phyloP scores from a whole-genome alignment of 2,113 vertebrate species.

The Apaloderma vittatum region DNA sequence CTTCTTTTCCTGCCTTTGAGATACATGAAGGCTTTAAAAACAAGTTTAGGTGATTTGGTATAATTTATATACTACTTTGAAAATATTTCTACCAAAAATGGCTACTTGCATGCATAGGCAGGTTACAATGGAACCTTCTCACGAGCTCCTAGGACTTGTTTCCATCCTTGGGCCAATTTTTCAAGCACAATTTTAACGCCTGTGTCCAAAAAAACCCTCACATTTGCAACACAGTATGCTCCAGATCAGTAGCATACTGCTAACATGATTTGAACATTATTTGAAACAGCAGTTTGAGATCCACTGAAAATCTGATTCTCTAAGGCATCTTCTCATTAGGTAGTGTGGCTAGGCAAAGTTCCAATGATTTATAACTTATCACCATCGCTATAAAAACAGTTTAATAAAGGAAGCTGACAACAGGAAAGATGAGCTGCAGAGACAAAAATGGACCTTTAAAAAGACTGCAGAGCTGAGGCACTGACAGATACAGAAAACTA shows the following conservation, averaged over 20 bases:
- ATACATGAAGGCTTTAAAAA: background rate
- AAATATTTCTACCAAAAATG: background rate
- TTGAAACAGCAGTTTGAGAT: background rate
- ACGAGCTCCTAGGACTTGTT: background rate
- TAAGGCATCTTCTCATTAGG: background rate
- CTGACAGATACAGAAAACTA: conserved; percentile 10
- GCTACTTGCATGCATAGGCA: background rate
- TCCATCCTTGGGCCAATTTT: background rate
- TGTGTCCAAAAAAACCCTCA: background rate
- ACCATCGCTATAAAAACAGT: background rate
- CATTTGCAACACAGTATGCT: background rate
- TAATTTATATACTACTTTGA: background rate
- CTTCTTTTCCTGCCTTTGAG: background rate
- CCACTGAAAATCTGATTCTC: background rate
- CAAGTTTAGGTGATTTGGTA: background rate
- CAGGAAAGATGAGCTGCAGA: conserved; percentile 4
- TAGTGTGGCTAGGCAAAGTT: background rate
- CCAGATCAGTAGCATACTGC: background rate
- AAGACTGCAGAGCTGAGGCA: background rate
- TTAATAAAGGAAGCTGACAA: background rate
- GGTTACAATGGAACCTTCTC: background rate
- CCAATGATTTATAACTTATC: background rate
- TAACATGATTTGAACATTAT: background rate
- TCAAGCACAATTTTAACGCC: background rate
- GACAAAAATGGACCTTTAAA: conserved; percentile 4